phyloP scores from a whole-genome alignment of 2,888 invertebrate genomes.

The Melanostoma mellinum region DNA sequence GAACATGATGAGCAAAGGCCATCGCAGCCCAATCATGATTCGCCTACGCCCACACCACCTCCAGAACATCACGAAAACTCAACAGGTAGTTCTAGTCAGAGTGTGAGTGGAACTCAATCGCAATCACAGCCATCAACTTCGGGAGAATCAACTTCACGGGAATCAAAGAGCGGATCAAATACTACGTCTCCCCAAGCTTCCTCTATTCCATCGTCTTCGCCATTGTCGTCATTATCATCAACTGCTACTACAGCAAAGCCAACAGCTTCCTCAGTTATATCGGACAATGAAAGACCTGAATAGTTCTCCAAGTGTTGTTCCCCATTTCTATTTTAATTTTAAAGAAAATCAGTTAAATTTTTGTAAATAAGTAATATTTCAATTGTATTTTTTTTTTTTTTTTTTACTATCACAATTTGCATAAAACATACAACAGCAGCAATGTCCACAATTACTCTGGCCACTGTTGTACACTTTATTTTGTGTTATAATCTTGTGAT shows the following conservation, averaged over 20 bases:
- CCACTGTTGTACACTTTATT: constrained; percentile 30
- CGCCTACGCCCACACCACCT: constrained; percentile 47
- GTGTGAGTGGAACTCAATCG: constrained; percentile 30
- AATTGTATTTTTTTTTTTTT: constrained; percentile 51
- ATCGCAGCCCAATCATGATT: constrained; percentile 46
- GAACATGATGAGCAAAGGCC: constrained; percentile 45
- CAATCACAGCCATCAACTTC: constrained; percentile 54
- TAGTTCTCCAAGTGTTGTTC: constrained; percentile 54
- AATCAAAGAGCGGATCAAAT: constrained; percentile 22
- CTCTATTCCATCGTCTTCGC: constrained; percentile 77
- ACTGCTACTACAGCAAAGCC: constrained; percentile 64
- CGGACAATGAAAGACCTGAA: constrained; percentile 67
- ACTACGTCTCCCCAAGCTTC: constrained; percentile 74
- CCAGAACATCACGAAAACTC: constrained; percentile 33
- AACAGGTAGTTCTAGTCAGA: constrained; percentile 29
- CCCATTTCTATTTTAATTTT: constrained; percentile 45
- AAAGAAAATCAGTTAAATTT: constrained; percentile 51
- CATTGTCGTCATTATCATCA: constrained; percentile 38
- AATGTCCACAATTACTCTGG: constrained; percentile 1
- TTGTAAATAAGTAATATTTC: constrained; percentile 70
- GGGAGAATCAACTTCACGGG: constrained; percentile 42
- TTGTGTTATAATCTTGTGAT: constrained; percentile 35
- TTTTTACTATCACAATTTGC: constrained; percentile 30
- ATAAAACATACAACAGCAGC: constrained; percentile 6
- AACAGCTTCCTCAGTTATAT: constrained; percentile 58